Percentiles rank a stretch among this genome's conserved stretches.
Evolutionary conservation across 2,888 invertebrate species (phyloP).

Genomic region (Aphodius sticticus): DNA sequence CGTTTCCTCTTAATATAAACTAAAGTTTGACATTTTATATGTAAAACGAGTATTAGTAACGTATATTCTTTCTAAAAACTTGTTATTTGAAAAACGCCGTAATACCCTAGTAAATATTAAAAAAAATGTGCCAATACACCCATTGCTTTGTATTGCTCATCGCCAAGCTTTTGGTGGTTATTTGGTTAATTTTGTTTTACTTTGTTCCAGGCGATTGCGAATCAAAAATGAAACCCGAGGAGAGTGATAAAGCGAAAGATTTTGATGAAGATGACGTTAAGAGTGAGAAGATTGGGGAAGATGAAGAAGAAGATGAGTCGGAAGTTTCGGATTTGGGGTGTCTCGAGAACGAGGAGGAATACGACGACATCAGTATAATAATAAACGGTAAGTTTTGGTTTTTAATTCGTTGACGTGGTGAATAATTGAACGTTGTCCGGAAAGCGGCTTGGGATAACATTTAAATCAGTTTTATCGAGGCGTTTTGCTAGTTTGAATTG

Average conservation of each 20-base stretch:
- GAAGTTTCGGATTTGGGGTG: slow-evolving; percentile 34
- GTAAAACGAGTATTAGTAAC: no score
- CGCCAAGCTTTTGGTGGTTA: not conserved
- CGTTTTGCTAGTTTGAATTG: slow-evolving; percentile 48
- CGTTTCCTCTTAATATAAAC: no score
- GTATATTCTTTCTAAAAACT: no score
- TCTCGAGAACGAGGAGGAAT: slow-evolving; percentile 41
- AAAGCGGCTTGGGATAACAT: not conserved
- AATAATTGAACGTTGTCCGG: slow-evolving; percentile 16
- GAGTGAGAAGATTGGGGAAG: slow-evolving; percentile 38
- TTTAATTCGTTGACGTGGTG: not conserved
- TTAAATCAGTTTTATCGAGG: slow-evolving; percentile 24
- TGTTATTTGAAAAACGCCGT: no score
- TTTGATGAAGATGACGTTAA: slow-evolving; percentile 34
- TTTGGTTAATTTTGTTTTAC: not conserved
- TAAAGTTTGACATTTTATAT: no score
- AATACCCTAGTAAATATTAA: no score
- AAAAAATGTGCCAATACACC: no score
- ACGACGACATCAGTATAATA: slow-evolving; percentile 42
- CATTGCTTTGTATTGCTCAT: no score
- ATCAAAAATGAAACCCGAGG: slow-evolving; percentile 28
- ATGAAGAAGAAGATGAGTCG: slow-evolving; percentile 36
- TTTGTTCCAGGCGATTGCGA: slow-evolving; percentile 31
- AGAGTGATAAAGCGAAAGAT: slow-evolving; percentile 26
- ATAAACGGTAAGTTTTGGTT: slow-evolving; percentile 41